phyloP scores from a whole-genome alignment of 2,888 invertebrate species.

The Caenorhabditis angaria region DNA sequence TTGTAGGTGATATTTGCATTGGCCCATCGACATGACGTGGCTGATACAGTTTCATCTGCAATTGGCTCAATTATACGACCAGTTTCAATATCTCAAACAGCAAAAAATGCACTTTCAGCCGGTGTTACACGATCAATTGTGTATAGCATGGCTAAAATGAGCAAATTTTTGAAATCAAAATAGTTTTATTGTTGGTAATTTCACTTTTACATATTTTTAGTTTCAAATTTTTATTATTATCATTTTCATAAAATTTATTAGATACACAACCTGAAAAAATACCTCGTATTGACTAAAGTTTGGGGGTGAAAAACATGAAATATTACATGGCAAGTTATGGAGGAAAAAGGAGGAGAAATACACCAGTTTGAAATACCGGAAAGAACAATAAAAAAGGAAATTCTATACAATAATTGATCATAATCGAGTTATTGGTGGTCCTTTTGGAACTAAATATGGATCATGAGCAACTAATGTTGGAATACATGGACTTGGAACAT shows the following conservation, averaged over 20 bases:
- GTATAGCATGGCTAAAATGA: conserved; percentile 64
- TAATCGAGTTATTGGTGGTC: conserved; percentile 30
- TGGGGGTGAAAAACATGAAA: neutral
- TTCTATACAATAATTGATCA: neutral
- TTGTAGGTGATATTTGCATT: conserved; percentile 65
- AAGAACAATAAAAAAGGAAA: neutral
- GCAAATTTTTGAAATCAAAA: conserved; percentile 40
- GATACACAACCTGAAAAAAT: conserved; percentile 2
- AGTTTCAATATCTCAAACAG: conserved; percentile 60
- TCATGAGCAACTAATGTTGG: conserved; percentile 26
- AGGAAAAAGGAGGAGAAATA: neutral
- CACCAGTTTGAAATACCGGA: neutral
- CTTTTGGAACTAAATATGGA: conserved; percentile 34
- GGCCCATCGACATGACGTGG: conserved; percentile 68
- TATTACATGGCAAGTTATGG: conserved; percentile 6
- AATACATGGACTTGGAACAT: conserved; percentile 25
- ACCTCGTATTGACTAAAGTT: conserved; percentile 11
- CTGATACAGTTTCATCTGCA: conserved; percentile 48
- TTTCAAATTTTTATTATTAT: too few species aligned
- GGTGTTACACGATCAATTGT: conserved; percentile 57
- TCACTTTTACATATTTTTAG: neutral
- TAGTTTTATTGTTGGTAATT: conserved; percentile 3
- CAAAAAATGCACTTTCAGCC: conserved; percentile 66
- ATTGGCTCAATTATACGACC: conserved; percentile 61
- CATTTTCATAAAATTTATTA: too few species aligned